Conservation (phyloP, 2,888 invertebrate genomes). For the Bellardia bayeri region DNA sequence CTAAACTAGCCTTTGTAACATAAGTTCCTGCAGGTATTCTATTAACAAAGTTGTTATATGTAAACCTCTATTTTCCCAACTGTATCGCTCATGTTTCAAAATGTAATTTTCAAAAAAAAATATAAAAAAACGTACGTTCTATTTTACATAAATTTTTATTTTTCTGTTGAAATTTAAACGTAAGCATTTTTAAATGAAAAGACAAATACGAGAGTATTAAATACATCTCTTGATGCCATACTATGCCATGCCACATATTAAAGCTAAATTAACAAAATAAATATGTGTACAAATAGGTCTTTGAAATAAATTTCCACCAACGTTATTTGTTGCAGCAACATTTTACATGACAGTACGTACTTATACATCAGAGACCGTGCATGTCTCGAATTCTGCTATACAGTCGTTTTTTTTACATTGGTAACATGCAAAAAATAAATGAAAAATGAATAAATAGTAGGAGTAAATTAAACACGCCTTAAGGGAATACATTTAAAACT, state of each 20-base stretch:
- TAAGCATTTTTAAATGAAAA: not conserved
- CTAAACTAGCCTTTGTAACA: no score
- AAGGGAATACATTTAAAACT: constrained; percentile 57
- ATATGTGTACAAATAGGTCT: constrained; percentile 39
- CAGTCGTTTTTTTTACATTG: constrained; percentile 4
- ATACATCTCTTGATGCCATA: constrained; percentile 31
- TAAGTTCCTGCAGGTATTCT: no score
- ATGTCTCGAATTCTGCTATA: constrained; percentile 30
- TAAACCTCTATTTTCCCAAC: not conserved
- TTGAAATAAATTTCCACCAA: constrained; percentile 60
- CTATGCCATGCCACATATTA: not conserved
- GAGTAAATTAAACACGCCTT: constrained; percentile 66
- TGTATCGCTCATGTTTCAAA: not conserved
- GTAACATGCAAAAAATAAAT: constrained; percentile 34
- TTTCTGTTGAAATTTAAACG: not conserved
- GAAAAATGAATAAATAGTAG: constrained; percentile 45
- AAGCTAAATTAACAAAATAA: constrained; percentile 46
- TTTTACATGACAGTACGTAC: constrained; percentile 3
- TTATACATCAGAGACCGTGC: constrained; percentile 26
- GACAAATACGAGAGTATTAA: not conserved
- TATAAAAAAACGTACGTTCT: not conserved
- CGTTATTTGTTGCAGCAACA: constrained; percentile 46
- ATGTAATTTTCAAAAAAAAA: not conserved
- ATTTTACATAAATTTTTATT: not conserved
- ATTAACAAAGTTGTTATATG: no score